Evolutionary conservation across 2,113 vertebrate genomes (phyloP).

Genomic region (Petroica traversi): DNA sequence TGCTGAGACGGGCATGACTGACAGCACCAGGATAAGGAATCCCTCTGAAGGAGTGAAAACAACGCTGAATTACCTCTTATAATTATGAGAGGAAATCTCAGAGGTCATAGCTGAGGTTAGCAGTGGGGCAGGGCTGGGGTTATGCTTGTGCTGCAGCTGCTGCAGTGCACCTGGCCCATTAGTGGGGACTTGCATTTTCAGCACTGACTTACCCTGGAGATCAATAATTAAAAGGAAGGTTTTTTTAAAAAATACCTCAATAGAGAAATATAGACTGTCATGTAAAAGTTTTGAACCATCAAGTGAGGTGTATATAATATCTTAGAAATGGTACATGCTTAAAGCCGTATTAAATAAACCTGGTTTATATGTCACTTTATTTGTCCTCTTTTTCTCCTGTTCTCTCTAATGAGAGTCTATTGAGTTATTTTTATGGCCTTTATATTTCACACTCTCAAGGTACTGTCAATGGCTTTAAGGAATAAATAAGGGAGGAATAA

Average conservation of each 20-base stretch:
- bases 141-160: constrained; percentile 2
- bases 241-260: background rate
- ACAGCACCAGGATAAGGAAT: background rate
- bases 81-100: constrained; percentile 24
- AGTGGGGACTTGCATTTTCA: constrained; percentile 29
- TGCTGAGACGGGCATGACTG: background rate
- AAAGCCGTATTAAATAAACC: constrained; percentile 16
- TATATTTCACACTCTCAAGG: constrained; percentile 15
- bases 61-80: constrained; percentile 7
- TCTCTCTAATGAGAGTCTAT: background rate
- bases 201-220: constrained; percentile 26
- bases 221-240: constrained; percentile 24
- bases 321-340: background rate
- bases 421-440: constrained; percentile 34
- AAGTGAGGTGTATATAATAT: constrained; percentile 3
- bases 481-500: background rate
- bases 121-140: background rate
- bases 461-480: background rate
- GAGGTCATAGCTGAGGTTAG: constrained; percentile 36
- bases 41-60: constrained; percentile 34
- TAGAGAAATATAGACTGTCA: background rate
- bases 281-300: background rate
- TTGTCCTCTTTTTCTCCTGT: background rate
- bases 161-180: constrained; percentile 40
- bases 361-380: background rate